Evolutionary conservation across 2,888 invertebrate genomes (phyloP), one percentile per base, ranked within the genome.

Genomic region (Axea sp.): DNA sequence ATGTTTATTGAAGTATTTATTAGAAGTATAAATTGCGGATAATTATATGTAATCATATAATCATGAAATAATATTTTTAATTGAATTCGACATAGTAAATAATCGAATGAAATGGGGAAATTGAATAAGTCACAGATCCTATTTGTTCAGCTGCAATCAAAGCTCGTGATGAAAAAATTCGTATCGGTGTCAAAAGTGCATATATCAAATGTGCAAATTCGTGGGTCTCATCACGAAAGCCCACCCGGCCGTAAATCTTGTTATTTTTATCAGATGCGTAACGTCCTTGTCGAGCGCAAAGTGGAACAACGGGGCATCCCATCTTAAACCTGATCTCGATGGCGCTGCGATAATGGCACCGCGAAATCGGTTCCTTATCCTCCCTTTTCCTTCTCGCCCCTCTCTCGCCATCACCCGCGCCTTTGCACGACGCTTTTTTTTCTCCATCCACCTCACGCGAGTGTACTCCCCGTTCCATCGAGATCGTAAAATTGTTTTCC

Each of bases 401-500:
- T 9, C 22, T 6, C 26, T 39, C 15, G 14, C 5, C 19, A 6
- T 9, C 49, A 28, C 43, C 64, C 65, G 37, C 59, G 7, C 41
- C 28, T 17, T 24, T 28, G 12, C 9, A 12, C 45, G 28, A 19
- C 28, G 22, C 22, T 57, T 62, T 41, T 33, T 37, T 62, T 41
- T 33, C 45, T 41, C 11, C 45, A 22, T 55, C 41, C 72, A 49
- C 73, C 59, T 55, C 60, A 53, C 39, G 65, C 33, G 33, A 51
- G 64, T 47, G 28, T 49, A 76, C 68, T 67, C 67, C 47, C 59
- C 51, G 68, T 68, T 76, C 77, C 76, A 67, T 69, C 79, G 79
- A 77, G 80, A 82, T 83, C 80, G 82, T 83, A 83, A 85, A 84
- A 84, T 86, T 82, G 82, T 85, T 85, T 85, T 83, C 80, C 84